Conservation (phyloP, 2,797 vertebrate genomes). For the Triplophysa yarkandensis region DNA sequence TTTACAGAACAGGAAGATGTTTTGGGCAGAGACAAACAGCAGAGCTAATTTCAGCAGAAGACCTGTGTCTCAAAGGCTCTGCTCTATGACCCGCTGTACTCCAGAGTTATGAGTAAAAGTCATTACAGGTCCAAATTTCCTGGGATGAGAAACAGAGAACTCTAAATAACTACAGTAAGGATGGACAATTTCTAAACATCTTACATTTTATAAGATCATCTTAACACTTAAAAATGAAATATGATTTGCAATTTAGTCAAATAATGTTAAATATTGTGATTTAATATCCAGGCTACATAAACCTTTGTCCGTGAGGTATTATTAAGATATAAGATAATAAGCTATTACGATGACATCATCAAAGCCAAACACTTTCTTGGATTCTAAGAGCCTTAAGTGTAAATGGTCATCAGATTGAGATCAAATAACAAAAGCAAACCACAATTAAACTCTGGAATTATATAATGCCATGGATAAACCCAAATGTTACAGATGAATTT, state of each 20-base stretch:
- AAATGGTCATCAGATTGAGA: neutral
- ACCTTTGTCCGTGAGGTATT: neutral
- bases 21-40: slow-evolving; percentile 72
- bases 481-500: slow-evolving; percentile 10
- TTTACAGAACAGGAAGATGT: slow-evolving; percentile 67
- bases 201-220: neutral
- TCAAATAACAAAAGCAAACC: neutral
- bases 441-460: neutral
- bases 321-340: neutral
- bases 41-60: slow-evolving; percentile 76
- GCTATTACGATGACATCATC: neutral
- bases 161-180: neutral
- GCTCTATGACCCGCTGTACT: slow-evolving; percentile 73
- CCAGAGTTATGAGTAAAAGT: slow-evolving; percentile 74
- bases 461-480: neutral
- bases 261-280: neutral
- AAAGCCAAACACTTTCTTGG: neutral
- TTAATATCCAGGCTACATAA: too few relatives aligned
- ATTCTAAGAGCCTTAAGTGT: neutral
- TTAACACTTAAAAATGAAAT: neutral
- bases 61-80: slow-evolving; percentile 76
- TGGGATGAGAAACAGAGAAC: slow-evolving; percentile 43
- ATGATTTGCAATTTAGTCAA: neutral
- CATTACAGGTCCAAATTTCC: slow-evolving; percentile 75
- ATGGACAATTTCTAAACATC: neutral